phyloP scores from a whole-genome alignment of 2,797 vertebrate genomes.

The Muscicapa comitata region DNA sequence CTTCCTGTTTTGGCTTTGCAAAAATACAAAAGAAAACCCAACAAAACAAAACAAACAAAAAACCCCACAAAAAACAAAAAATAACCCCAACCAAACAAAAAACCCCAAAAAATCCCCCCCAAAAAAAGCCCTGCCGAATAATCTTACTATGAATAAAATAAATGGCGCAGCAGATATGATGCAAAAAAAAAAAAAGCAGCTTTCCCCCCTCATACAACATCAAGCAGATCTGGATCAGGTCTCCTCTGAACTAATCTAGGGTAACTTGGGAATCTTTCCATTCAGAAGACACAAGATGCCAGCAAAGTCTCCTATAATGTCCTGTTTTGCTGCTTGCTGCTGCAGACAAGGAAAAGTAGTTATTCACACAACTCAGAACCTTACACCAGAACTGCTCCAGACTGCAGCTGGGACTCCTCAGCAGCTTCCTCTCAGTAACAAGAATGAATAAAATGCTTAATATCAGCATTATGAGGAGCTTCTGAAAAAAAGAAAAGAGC shows the following conservation, averaged over 20 bases:
- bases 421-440: background rate
- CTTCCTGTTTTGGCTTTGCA: background rate
- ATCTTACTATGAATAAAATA: background rate
- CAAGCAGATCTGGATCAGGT: background rate
- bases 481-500: background rate
- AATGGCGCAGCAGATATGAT: background rate
- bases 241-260: background rate
- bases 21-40: background rate
- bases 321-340: background rate
- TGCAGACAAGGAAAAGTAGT: background rate
- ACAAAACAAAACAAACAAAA: background rate
- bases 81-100: background rate
- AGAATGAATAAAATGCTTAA: conserved; percentile 23
- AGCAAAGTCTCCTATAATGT: background rate
- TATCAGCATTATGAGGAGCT: background rate
- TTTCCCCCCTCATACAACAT: background rate
- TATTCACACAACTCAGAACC: background rate
- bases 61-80: background rate
- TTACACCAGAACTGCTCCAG: background rate
- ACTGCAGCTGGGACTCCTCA: conserved; percentile 14
- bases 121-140: background rate
- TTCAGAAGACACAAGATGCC: background rate
- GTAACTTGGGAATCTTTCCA: background rate
- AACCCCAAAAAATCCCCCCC: background rate
- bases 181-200: background rate